phyloP scores from a whole-genome alignment of 1,140 invertebrate genomes.

The Pseudoatta argentina region DNA sequence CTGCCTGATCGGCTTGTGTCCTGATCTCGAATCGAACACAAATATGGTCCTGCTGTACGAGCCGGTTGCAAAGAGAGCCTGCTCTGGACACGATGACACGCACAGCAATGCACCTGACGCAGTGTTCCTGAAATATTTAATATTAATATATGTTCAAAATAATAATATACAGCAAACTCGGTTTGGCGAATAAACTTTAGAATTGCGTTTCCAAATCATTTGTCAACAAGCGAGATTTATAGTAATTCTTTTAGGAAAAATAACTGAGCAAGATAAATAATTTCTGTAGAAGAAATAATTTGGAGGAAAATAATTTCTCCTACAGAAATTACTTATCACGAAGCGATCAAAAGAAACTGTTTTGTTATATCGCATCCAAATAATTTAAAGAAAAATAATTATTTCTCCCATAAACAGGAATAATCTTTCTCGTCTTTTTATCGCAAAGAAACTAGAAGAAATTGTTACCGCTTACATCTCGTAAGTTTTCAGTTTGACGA shows the following conservation, averaged over 20 bases:
- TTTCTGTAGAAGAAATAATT: too few species aligned
- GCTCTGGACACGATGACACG: slow-evolving; percentile 77
- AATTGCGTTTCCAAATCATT: slow-evolving; percentile 1
- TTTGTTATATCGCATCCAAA: background rate
- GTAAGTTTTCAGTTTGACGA: slow-evolving; percentile 76
- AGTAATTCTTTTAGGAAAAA: too few species aligned
- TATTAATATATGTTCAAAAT: background rate
- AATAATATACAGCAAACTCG: slow-evolving; percentile 6
- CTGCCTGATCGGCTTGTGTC: slow-evolving; percentile 64
- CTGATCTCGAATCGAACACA: slow-evolving; percentile 79
- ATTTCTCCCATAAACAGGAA: slow-evolving; percentile 9
- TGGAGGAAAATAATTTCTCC: too few species aligned
- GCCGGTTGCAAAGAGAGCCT: slow-evolving; percentile 78
- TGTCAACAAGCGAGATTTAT: background rate
- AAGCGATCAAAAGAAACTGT: too few species aligned
- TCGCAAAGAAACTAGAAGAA: slow-evolving; percentile 34
- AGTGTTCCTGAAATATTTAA: slow-evolving; percentile 67
- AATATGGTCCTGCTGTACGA: slow-evolving; percentile 78
- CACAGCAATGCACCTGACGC: slow-evolving; percentile 77
- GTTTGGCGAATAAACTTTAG: slow-evolving; percentile 47
- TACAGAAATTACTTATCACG: too few species aligned
- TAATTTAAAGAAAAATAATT: slow-evolving; percentile 2
- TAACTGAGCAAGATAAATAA: too few species aligned
- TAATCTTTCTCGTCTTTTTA: slow-evolving; percentile 53
- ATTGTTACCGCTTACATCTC: slow-evolving; percentile 70